Base-by-base conservation (phyloP, 2,113 vertebrate species). In the Sigmodon hispidus region DNA sequence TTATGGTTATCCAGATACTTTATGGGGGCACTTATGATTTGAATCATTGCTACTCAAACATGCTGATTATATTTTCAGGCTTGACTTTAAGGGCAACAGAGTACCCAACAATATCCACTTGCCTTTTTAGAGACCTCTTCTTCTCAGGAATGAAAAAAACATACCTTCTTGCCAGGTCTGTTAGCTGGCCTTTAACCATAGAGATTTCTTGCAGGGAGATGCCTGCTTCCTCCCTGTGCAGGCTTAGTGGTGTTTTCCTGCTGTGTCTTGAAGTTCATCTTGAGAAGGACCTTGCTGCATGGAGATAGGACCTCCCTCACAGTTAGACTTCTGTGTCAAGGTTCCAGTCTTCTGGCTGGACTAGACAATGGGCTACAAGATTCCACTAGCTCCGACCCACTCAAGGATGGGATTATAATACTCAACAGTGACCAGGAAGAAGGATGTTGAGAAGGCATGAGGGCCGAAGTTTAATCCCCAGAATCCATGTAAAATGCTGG, bases 21-120 rank as follows among this genome's bases (percentile, higher is more conserved):
- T n/a, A n/a, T 43, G 1, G 8, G 29, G 55, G 22, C 55, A 70
- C n/a, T 76, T 93, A 90, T 96, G 76, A 80, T 52, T 93, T 79
- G 81, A 87, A 72, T 92, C 22, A 21, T 77, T 34, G 61, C 36
- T 90, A 34, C 21, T 45, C 57, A 79, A 63, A 88, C 80, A n/a
- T 29, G 17, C 34, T 26, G 34, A 19, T 81, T 93, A 79, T 57
- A 83, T 93, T 87, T 55, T 92, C n/a, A 52, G 29, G 26, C 86
- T 89, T 75, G 77, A 19, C 61, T 83, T 92, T 91, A 93, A 93
- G 67, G 65, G 87, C 59, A 87, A 87, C n/a, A 19, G 45, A 72
- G 36, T 26, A 50, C 12, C 13, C 7, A 1, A 0, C 7, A 1
- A 0, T 43, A 13, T 0, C 36, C 5, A 1, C 50, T n/a, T n/a